These are phyloP conservation scores for Choristoneura rosaceana DNA, from an alignment of 2,888 invertebrate species.

Conservation along the genomic window DNA sequence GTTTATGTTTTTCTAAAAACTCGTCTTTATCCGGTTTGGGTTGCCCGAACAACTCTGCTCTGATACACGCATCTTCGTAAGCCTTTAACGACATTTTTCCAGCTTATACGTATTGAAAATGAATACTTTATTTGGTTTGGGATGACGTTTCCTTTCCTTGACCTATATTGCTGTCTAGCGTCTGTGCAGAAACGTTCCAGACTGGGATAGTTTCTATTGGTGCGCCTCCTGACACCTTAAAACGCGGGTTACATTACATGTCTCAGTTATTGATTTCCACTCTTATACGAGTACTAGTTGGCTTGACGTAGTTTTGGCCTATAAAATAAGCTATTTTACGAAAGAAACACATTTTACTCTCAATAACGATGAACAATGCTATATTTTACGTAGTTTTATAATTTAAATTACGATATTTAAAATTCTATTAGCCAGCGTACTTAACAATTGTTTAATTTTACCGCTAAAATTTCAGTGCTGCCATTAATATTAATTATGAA, in stretches of 20 bases:
- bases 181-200: constrained; percentile 25
- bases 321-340: neutral
- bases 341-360: neutral
- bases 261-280: constrained; percentile 41
- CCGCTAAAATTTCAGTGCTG: constrained; percentile 13
- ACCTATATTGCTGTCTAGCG: constrained; percentile 45
- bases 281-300: constrained; percentile 1
- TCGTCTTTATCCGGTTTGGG: constrained; percentile 88
- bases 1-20: constrained; percentile 86
- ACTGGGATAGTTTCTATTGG: constrained; percentile 27
- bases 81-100: constrained; percentile 86
- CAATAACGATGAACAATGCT: neutral
- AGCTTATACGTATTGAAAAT: constrained; percentile 17
- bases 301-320: neutral
- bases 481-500: neutral
- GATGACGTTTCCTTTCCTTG: constrained; percentile 50
- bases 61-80: constrained; percentile 91
- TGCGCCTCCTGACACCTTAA: constrained; percentile 36
- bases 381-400: neutral
- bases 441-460: constrained; percentile 5
- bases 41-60: constrained; percentile 91
- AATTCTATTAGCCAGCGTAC: no score
- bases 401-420: neutral
- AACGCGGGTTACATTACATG: constrained; percentile 41
- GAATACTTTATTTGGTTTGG: constrained; percentile 39